phyloP scores from a whole-genome alignment of 2,888 invertebrate genomes.

The Frankliniella intonsa region DNA sequence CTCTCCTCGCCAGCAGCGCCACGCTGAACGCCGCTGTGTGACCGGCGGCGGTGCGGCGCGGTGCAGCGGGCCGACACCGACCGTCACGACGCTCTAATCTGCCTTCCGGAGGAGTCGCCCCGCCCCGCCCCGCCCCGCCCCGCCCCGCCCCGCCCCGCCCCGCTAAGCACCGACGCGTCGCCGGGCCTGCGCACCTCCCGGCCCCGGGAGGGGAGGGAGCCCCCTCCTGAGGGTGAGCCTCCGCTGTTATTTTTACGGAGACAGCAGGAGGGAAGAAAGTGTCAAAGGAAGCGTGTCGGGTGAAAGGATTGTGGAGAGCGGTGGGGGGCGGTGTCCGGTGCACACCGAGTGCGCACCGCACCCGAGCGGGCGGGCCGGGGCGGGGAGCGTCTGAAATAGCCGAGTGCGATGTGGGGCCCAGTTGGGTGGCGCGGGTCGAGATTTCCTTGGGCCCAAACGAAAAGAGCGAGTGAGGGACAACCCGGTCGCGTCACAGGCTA shows the following conservation, averaged over 20 bases:
- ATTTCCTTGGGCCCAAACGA: background rate
- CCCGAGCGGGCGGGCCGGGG: background rate
- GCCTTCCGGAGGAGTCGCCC: background rate
- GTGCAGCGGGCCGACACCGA: background rate
- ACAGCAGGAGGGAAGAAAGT: background rate
- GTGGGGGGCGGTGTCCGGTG: conserved; percentile 3
- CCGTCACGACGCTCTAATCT: background rate
- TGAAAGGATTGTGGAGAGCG: background rate
- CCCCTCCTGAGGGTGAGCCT: no score
- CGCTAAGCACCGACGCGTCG: no score
- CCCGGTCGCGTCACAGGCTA: no score
- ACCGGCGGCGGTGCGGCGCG: background rate
- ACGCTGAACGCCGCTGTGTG: background rate
- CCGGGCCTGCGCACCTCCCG: no score
- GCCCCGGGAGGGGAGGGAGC: no score
- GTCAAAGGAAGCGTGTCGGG: conserved; percentile 19
- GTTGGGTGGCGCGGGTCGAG: background rate
- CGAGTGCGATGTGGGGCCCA: background rate
- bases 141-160: no score
- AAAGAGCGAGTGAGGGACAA: no score
- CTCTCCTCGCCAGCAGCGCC: background rate
- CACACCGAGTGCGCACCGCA: background rate
- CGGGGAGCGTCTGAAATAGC: conserved; percentile 16
- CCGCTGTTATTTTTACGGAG: conserved; percentile 13
- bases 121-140: no score